These are phyloP conservation scores for Thripadectes ignobilis DNA, from an alignment of 2,797 vertebrate genomes.

Conservation along the genomic window DNA sequence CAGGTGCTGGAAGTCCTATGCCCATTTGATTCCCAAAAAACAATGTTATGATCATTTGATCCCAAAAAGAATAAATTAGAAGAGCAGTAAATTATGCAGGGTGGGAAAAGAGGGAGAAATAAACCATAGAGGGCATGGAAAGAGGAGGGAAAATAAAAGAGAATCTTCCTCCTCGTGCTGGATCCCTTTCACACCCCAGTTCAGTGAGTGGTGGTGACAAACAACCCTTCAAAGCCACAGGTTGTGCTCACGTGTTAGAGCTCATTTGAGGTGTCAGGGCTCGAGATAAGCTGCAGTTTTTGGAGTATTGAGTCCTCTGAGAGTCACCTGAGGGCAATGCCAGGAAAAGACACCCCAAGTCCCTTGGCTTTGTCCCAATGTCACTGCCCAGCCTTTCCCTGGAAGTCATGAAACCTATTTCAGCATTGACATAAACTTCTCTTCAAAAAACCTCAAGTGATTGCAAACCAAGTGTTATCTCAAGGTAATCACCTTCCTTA, in stretches of 20 bases:
- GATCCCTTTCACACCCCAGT: neutral
- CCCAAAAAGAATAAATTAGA: neutral
- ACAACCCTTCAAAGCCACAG: neutral
- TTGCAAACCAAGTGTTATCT: neutral
- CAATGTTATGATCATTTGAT: fast-evolving
- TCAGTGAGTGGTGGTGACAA: neutral
- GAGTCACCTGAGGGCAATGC: neutral
- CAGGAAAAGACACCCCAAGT: neutral
- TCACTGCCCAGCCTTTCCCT: neutral
- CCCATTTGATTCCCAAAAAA: neutral
- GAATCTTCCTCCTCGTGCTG: neutral
- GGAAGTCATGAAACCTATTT: neutral
- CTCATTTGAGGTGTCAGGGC: neutral
- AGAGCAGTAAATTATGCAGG: neutral
- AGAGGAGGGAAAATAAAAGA: neutral
- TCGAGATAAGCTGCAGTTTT: neutral
- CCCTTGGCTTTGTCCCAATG: neutral
- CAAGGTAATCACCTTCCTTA: neutral
- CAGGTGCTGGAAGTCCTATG: neutral
- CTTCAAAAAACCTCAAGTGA: fast-evolving
- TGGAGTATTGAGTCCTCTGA: neutral
- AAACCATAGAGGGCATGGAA: neutral
- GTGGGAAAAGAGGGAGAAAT: neutral
- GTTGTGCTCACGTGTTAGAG: neutral
- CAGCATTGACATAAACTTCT: neutral